Percentiles rank a stretch among this genome's conserved stretches.
Evolutionary conservation across 2,888 invertebrate genomes (phyloP).

Genomic region (Phrixothrix hirtus): DNA sequence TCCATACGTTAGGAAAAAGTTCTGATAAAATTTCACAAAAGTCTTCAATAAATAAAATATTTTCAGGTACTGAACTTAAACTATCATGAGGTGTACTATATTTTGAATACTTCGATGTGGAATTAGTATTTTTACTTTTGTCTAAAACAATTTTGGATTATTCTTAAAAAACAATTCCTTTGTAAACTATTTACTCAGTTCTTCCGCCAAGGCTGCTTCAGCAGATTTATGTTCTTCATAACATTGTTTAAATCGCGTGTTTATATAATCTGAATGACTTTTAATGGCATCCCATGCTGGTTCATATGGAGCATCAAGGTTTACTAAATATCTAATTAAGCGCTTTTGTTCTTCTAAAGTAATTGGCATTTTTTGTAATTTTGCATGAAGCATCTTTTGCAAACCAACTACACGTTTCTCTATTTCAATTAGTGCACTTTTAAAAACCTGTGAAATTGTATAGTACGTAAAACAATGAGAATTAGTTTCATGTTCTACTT

Average conservation of each 20-base stretch:
- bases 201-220: slow-evolving; percentile 48
- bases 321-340: slow-evolving; percentile 82
- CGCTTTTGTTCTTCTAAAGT: slow-evolving; percentile 94
- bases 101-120: slow-evolving; percentile 49
- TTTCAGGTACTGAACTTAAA: slow-evolving; percentile 62
- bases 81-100: slow-evolving; percentile 45
- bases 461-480: neutral
- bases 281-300: slow-evolving; percentile 96
- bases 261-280: slow-evolving; percentile 80
- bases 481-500: slow-evolving; percentile 39
- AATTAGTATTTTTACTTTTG: slow-evolving; percentile 43
- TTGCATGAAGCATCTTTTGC: slow-evolving; percentile 76
- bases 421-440: slow-evolving; percentile 87
- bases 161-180: no score
- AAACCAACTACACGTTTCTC: slow-evolving; percentile 84
- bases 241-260: slow-evolving; percentile 67
- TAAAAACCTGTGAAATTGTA: slow-evolving; percentile 67
- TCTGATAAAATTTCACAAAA: slow-evolving; percentile 74
- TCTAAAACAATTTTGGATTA: slow-evolving; percentile 28
- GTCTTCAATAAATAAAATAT: slow-evolving; percentile 79
- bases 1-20: slow-evolving; percentile 91
- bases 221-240: slow-evolving; percentile 65
- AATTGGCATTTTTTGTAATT: slow-evolving; percentile 88
- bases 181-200: slow-evolving; percentile 20
- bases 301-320: slow-evolving; percentile 78